Conservation (phyloP, 2,888 invertebrate species). For the Sthenelais limicola region DNA sequence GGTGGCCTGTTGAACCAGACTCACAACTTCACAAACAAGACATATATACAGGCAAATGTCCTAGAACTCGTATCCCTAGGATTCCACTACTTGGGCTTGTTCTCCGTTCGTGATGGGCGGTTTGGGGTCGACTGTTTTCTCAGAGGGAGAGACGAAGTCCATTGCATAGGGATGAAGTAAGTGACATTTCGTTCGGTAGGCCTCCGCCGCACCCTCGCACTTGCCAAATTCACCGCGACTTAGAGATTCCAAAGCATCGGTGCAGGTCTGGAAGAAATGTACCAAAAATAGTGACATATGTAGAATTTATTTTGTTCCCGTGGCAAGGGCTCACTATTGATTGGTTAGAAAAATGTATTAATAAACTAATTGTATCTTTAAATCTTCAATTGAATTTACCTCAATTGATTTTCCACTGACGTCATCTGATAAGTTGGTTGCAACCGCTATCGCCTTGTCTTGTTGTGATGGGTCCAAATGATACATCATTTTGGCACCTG, state of each 20-base stretch:
- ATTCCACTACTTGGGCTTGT: constrained; percentile 16
- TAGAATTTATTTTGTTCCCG: not conserved
- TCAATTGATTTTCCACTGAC: constrained; percentile 75
- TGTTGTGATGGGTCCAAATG: constrained; percentile 81
- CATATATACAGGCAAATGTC: constrained; percentile 27
- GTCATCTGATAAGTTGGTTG: constrained; percentile 68
- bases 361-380: not conserved
- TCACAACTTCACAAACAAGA: constrained; percentile 21
- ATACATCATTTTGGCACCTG: constrained; percentile 82
- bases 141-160: constrained; percentile 57
- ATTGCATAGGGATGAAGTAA: constrained; percentile 85
- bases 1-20: constrained; percentile 2
- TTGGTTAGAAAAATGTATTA: too few relatives aligned
- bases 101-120: constrained; percentile 32
- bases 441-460: constrained; percentile 78
- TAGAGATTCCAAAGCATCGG: constrained; percentile 84
- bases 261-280: constrained; percentile 83
- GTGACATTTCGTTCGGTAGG: constrained; percentile 83
- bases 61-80: constrained; percentile 32
- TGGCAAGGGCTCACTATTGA: too few relatives aligned
- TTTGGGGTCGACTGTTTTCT: constrained; percentile 13
- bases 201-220: constrained; percentile 77
- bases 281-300: too few relatives aligned
- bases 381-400: constrained; percentile 67
- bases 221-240: constrained; percentile 86